phyloP scores from a whole-genome alignment of 2,888 invertebrate genomes.

The Cenopis cana region DNA sequence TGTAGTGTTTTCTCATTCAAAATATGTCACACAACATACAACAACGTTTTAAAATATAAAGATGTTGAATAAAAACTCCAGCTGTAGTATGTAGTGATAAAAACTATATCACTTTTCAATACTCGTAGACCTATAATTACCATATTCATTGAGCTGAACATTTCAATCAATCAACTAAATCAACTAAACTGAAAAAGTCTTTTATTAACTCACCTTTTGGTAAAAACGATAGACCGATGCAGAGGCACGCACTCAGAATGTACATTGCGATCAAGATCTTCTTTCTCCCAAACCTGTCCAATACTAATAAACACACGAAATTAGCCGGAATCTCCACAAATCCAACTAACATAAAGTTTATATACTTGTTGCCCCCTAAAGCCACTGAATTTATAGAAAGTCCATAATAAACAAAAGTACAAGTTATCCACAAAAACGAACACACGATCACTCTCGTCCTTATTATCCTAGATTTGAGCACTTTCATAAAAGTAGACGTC shows the following conservation, averaged over 20 bases:
- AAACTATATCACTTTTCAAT: too few species aligned
- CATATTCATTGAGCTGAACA: too few species aligned
- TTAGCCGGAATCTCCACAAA: conserved; percentile 91
- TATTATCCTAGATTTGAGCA: conserved; percentile 84
- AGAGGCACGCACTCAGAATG: conserved; percentile 86
- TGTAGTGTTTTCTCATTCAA: too few species aligned
- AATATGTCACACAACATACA: too few species aligned
- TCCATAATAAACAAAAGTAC: conserved; percentile 92
- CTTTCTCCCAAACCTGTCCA: conserved; percentile 88
- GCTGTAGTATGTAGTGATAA: too few species aligned
- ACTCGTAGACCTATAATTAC: too few species aligned
- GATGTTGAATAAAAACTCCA: too few species aligned
- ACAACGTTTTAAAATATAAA: too few species aligned
- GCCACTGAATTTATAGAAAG: conserved; percentile 91
- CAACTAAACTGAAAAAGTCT: neutral
- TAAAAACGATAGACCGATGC: conserved; percentile 86
- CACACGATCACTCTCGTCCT: conserved; percentile 86
- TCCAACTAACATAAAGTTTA: conserved; percentile 89
- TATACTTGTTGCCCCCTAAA: conserved; percentile 90
- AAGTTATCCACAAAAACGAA: conserved; percentile 91
- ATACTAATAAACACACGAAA: conserved; percentile 85
- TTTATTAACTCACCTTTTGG: conserved; percentile 77
- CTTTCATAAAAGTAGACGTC: conserved; percentile 67
- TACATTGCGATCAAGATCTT: conserved; percentile 86
- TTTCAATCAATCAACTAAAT: too few species aligned